Evolutionary conservation across 2,888 invertebrate species (phyloP), one percentile per base, ranked within the genome.

Genomic region (Lomographa bimaculata): DNA sequence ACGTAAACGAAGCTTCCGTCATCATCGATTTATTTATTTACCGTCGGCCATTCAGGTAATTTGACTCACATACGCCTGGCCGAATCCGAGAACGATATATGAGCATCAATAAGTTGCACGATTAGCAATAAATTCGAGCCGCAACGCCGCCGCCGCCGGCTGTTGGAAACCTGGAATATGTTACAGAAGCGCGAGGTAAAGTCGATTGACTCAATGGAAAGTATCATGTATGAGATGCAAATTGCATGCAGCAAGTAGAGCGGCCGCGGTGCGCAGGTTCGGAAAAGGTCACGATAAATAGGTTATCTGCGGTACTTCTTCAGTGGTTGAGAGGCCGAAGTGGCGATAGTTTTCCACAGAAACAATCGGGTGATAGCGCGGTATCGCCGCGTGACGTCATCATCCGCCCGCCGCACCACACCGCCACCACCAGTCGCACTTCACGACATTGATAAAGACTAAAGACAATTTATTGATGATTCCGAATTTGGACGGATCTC

Each of bases 381-480:
- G 65, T 78, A 80, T 79, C 75, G 61, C 59, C 54, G 44, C n/a
- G 66, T 85, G 83, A 86, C 84, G 84, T 86, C 81, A 80, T n/a
- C n/a, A n/a, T n/a, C n/a, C n/a, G n/a, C n/a, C n/a, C n/a, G n/a
- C n/a, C n/a, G n/a, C 14, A 14, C 14, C 14, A 14, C 14, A 4
- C 14, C 14, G 14, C 14, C 14, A 14, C 4, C 14, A 4, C 14
- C n/a, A n/a, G n/a, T n/a, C 14, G 14, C 14, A 80, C 82, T 77
- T 70, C 66, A 72, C 71, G 78, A 74, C 81, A 79, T 74, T 76
- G 74, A 67, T 69, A 64, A 71, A 72, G 83, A 83, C 4, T 84
- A 79, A 78, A 64, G 50, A 64, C 58, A 64, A 70, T 64, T 70
- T 71, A 72, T 70, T 61, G 46, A 64, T 68, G 64, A 76, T 74